phyloP scores from a whole-genome alignment of 2,888 invertebrate genomes.

The Orchesella flavescens region DNA sequence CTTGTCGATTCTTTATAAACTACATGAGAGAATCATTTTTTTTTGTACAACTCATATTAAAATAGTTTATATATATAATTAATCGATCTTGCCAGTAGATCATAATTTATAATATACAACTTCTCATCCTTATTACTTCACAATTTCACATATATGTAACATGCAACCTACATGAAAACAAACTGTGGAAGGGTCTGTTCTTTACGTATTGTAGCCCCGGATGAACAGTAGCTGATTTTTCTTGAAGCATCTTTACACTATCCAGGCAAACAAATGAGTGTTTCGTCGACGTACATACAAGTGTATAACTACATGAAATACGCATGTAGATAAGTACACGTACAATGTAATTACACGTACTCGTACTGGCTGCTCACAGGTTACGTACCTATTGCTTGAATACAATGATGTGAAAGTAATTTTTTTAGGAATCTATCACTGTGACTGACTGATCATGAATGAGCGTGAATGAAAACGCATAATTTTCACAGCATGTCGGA shows the following conservation, averaged over 20 bases:
- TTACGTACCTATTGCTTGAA: no score
- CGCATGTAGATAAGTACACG: no score
- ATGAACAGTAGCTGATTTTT: constrained; percentile 43
- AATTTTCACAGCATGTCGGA: constrained; percentile 61
- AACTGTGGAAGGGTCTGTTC: background rate
- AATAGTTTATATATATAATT: constrained; percentile 5
- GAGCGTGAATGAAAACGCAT: constrained; percentile 53
- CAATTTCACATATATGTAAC: background rate
- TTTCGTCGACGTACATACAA: background rate
- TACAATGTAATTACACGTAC: background rate
- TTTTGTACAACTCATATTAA: background rate
- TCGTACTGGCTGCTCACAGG: no score
- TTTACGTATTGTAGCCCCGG: background rate
- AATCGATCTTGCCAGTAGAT: constrained; percentile 2
- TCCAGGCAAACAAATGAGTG: no score
- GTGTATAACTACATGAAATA: background rate
- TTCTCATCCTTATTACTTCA: background rate
- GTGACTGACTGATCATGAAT: constrained; percentile 60
- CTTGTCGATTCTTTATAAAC: constrained; percentile 24
- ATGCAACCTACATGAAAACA: background rate
- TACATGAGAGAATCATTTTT: background rate
- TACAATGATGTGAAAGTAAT: background rate
- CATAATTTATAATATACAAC: background rate
- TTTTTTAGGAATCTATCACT: background rate
- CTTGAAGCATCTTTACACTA: background rate